Evolutionary conservation across 1,140 invertebrate genomes (phyloP), one percentile per base, ranked within the genome.

Genomic region (Tyrophagus putrescentiae): DNA sequence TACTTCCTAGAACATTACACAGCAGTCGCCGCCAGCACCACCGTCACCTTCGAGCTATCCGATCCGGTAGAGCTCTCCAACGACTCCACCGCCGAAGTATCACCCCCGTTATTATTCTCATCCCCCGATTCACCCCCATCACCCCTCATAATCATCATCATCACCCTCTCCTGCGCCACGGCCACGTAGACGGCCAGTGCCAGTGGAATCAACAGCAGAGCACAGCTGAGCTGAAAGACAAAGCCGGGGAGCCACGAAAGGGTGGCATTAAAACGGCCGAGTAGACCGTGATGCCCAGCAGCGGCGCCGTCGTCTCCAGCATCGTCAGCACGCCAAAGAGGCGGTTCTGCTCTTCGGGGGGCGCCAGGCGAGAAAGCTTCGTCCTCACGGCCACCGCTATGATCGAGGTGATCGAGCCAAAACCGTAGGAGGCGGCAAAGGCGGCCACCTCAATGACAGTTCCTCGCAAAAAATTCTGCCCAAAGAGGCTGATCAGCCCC

Each of bases 161-260:
- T 42, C 6, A 42, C 25, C 41, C 18, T 42, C 25, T 42, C 25
- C 18, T 21, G 18, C 18, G 25, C 25, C 1, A 42, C 13, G 3
- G 2, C 21, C 25, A 54, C 39, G 27, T 27, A 54, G 13, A 27
- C 13, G 52, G 52, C 28, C 3, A 54, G 11, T 23, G 27, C 27
- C 4, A 57, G 13, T 3, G 56, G 56, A 11, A 57, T 56, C 56
- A 57, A 57, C 3, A 57, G 27, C 11, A 57, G 13, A 23, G 31
- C 11, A 39, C 56, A 57, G 21, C 42, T 54, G 11, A 57, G 18
- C 44, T 60, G 61, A 36, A 61, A 58, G 27, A 62, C 61, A 0
- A 53, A 36, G 4, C 61, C 61, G 0, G 61, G 61, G 60, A 39
- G 54, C 25, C 4, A 42, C 6, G 21, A 39, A 7, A 62, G 29